phyloP scores from a whole-genome alignment of 2,888 invertebrate species.

The Hanleya hanleyi region DNA sequence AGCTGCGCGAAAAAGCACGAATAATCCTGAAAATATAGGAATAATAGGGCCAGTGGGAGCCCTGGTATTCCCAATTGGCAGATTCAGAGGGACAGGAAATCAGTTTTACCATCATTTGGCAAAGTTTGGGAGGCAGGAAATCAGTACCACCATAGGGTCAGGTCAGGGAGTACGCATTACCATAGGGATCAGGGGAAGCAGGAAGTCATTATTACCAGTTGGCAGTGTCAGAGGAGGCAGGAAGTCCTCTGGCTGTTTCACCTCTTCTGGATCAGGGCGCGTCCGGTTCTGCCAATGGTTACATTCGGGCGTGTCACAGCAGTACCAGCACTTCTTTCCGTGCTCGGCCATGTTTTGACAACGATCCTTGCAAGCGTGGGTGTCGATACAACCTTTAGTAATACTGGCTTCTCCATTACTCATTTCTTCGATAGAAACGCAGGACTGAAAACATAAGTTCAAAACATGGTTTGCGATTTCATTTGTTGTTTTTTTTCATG shows the following conservation, averaged over 20 bases:
- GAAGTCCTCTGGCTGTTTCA: neutral
- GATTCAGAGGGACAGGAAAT: too few relatives aligned
- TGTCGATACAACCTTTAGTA: neutral
- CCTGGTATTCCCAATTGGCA: too few relatives aligned
- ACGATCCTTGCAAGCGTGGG: neutral
- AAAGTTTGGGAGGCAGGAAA: too few relatives aligned
- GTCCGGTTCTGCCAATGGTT: neutral
- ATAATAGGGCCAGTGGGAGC: too few relatives aligned
- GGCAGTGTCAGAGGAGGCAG: neutral
- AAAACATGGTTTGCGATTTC: too few relatives aligned
- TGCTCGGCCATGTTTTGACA: neutral
- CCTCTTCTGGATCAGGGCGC: neutral
- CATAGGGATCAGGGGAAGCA: neutral
- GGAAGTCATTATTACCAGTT: neutral
- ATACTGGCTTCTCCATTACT: neutral
- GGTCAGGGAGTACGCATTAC: neutral
- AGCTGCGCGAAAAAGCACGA: too few relatives aligned
- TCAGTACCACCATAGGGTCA: neutral
- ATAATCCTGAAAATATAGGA: too few relatives aligned
- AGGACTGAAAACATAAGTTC: neutral
- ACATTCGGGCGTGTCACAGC: neutral
- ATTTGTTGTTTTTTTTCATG: too few relatives aligned
- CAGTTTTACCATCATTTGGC: too few relatives aligned
- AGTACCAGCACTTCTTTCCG: neutral
- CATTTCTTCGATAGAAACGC: neutral